These are phyloP conservation scores for Hycleus phaleratus DNA, from an alignment of 1,140 invertebrate genomes.

Conservation along the genomic window DNA sequence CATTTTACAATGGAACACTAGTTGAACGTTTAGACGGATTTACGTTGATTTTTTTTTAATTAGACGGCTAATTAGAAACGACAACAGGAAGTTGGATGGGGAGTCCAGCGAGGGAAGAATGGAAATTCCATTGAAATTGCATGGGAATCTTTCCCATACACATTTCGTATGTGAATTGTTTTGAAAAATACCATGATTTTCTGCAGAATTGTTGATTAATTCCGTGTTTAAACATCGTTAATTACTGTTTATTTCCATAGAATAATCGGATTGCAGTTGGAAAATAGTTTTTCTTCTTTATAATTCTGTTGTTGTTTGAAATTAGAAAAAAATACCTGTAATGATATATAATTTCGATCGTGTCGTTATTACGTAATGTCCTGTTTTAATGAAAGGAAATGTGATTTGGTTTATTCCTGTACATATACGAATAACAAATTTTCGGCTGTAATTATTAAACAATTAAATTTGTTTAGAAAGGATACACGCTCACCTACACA, in stretches of 20 bases:
- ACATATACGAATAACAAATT: too few species aligned
- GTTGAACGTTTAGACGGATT: too few species aligned
- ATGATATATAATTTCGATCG: slow-evolving; percentile 10
- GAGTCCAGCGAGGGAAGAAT: not conserved
- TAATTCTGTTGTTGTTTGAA: slow-evolving; percentile 4
- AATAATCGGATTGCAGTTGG: too few species aligned
- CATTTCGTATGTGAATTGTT: not conserved
- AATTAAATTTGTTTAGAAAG: too few species aligned
- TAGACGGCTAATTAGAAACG: not conserved
- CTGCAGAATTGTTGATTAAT: not conserved
- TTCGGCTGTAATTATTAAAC: too few species aligned
- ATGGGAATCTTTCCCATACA: not conserved
- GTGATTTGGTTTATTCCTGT: not conserved
- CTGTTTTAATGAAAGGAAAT: slow-evolving; percentile 12
- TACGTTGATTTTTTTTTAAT: too few species aligned
- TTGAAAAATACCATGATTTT: not conserved
- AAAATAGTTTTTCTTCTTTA: too few species aligned
- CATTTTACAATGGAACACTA: too few species aligned
- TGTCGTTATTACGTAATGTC: slow-evolving; percentile 3
- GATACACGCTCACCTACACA: too few species aligned
- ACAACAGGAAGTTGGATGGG: not conserved
- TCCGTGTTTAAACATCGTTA: not conserved
- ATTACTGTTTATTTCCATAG: too few species aligned
- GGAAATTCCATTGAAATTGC: not conserved
- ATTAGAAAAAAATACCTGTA: not conserved